These are phyloP conservation scores for Stichodactyla helianthus DNA, from an alignment of 64 coral and sea anemone species.

Conservation along the genomic window DNA sequence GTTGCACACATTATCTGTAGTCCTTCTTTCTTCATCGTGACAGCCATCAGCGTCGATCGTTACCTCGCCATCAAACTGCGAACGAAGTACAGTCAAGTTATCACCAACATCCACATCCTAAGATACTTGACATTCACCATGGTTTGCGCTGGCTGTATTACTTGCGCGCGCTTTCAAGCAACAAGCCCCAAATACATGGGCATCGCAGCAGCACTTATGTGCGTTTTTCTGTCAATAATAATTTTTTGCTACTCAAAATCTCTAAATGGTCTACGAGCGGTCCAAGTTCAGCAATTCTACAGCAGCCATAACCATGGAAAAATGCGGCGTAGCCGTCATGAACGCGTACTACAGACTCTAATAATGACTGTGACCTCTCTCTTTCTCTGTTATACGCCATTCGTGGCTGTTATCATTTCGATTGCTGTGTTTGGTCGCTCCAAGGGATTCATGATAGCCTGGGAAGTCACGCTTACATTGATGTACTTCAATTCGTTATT, in stretches of 20 bases:
- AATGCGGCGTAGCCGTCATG: not conserved
- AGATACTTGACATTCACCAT: not conserved
- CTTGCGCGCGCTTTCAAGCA: not conserved
- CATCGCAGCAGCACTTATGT: slow-evolving; percentile 9
- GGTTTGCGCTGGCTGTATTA: not conserved
- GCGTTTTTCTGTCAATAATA: not conserved
- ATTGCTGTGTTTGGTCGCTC: slow-evolving; percentile 31
- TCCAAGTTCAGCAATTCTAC: not conserved
- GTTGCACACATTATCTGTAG: slow-evolving; percentile 14
- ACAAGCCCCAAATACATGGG: slow-evolving; percentile 17
- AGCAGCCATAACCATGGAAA: not conserved
- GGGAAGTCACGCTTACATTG: slow-evolving; percentile 25
- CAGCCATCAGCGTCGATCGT: slow-evolving; percentile 49
- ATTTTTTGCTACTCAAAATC: slow-evolving; percentile 4
- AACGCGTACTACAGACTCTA: slow-evolving; percentile 12
- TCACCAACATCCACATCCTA: slow-evolving; percentile 9
- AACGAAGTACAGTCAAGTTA: too few species aligned
- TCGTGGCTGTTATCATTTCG: not conserved
- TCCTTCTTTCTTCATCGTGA: slow-evolving; percentile 36
- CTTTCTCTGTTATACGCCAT: slow-evolving; percentile 27
- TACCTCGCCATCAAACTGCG: slow-evolving; percentile 22
- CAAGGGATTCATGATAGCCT: slow-evolving; percentile 12
- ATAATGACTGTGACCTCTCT: not conserved
- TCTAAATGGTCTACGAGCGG: not conserved
- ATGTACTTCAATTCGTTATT: slow-evolving; percentile 38